These are phyloP conservation scores for Streptopelia turtur DNA, from an alignment of 2,797 vertebrate species.

Conservation along the genomic window DNA sequence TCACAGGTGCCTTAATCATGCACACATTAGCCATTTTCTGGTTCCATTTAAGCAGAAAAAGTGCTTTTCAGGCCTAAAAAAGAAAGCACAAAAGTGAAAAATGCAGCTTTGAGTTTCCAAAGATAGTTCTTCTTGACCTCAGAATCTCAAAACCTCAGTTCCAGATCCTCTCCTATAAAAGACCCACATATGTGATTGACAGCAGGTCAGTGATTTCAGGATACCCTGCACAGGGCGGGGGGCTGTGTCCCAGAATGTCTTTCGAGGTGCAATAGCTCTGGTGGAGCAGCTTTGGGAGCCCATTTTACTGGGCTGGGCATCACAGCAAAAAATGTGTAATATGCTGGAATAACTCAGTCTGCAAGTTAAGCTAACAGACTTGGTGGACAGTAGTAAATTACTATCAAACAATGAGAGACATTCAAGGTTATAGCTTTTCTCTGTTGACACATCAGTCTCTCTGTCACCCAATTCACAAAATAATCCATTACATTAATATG, in stretches of 20 bases:
- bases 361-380: conserved; percentile 45
- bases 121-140: neutral
- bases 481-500: conserved; percentile 48
- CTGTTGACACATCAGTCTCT: conserved; percentile 69
- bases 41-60: neutral
- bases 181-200: accelerated
- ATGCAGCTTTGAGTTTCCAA: neutral
- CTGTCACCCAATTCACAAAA: conserved; percentile 32
- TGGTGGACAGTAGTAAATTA: conserved; percentile 54
- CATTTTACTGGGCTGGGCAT: neutral
- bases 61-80: neutral
- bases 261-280: neutral
- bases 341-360: neutral
- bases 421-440: conserved; percentile 46
- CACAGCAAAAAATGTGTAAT: neutral
- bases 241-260: neutral
- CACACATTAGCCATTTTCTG: accelerated
- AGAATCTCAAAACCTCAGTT: too few relatives aligned
- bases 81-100: neutral
- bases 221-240: neutral
- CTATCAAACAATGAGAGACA: conserved; percentile 55
- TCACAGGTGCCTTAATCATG: neutral
- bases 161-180: neutral
- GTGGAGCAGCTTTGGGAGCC: neutral
- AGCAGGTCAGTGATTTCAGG: neutral